Base-by-base conservation (phyloP, 1,140 invertebrate genomes). In the Helicoverpa armigera region DNA sequence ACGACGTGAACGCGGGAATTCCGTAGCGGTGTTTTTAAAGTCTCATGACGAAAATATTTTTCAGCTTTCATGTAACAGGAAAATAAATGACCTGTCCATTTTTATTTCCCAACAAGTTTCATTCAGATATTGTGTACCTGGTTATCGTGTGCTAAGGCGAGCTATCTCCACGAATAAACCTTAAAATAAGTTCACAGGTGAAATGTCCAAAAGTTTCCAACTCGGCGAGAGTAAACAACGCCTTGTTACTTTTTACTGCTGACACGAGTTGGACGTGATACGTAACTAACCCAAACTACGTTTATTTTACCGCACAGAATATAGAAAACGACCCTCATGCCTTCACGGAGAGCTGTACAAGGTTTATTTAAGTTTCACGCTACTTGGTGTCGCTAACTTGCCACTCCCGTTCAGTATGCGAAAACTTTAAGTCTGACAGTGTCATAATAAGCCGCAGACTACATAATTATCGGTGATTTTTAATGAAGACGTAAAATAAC, bases 161-260 rank as follows among this genome's bases (percentile, higher is more conserved):
- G n/a, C 43, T 61, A 43, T 61, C 73, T 61, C 10, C 58, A 31
- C 56, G 65, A 77, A 80, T 83, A 79, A 83, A 83, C 79, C 80
- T 82, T 82, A 53, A 84, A 82, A 60, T 80, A 77, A 84, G 67
- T 84, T 86, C 67, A 48, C 80, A 51, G 54, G 80, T 67, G 75
- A 83, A 67, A 74, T 82, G 85, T 83, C 82, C 82, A 58, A 82
- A 43, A 82, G 73, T 81, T 81, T 76, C 75, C 70, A 80, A 79
- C 78, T 87, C 80, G 54, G 65, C 75, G 75, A 60, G 69, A 82
- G 82, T 83, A 83, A 87, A 87, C 86, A 87, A 70, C 54, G 75
- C 76, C 51, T 63, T 69, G 54, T 73, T 75, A 74, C 74, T 77
- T 67, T 61, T 77, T 77, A 77, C 65, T 70, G 82, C 77, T 78